Evolutionary conservation across 2,113 vertebrate genomes (phyloP).

Genomic region (Chrysemys picta): DNA sequence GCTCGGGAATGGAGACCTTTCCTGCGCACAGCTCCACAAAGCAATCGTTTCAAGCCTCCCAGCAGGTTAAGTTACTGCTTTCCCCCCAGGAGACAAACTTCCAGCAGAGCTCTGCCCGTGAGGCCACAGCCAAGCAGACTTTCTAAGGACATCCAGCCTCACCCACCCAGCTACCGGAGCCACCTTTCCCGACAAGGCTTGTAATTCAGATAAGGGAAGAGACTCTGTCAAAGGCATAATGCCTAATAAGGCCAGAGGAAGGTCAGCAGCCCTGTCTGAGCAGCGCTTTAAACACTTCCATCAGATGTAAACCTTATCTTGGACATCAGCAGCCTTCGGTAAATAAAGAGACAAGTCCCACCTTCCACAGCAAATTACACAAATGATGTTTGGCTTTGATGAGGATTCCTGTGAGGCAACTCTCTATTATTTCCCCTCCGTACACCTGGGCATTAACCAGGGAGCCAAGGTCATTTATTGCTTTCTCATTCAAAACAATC

Average conservation of each 20-base stretch:
- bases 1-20: conserved; percentile 58
- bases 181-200: conserved; percentile 59
- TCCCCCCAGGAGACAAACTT: conserved; percentile 54
- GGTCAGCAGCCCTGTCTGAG: conserved; percentile 30
- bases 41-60: conserved; percentile 61
- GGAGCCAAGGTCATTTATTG: conserved; percentile 54
- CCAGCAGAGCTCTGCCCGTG: conserved; percentile 64
- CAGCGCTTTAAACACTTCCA: conserved; percentile 32
- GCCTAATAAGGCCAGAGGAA: conserved; percentile 45
- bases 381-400: conserved; percentile 45
- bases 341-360: conserved; percentile 46
- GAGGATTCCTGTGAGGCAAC: conserved; percentile 16
- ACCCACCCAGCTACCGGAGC: conserved; percentile 33
- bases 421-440: conserved; percentile 28
- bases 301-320: conserved; percentile 36
- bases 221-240: conserved; percentile 8
- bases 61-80: conserved; percentile 63
- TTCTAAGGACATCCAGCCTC: conserved; percentile 67
- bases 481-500: conserved; percentile 51
- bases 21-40: conserved; percentile 69
- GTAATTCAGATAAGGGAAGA: conserved; percentile 23
- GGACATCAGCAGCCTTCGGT: conserved; percentile 25
- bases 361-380: conserved; percentile 35
- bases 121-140: conserved; percentile 58
- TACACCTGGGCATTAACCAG: conserved; percentile 62